These are phyloP conservation scores for Bhutanitis thaidina DNA, from an alignment of 2,888 invertebrate genomes.

Conservation along the genomic window DNA sequence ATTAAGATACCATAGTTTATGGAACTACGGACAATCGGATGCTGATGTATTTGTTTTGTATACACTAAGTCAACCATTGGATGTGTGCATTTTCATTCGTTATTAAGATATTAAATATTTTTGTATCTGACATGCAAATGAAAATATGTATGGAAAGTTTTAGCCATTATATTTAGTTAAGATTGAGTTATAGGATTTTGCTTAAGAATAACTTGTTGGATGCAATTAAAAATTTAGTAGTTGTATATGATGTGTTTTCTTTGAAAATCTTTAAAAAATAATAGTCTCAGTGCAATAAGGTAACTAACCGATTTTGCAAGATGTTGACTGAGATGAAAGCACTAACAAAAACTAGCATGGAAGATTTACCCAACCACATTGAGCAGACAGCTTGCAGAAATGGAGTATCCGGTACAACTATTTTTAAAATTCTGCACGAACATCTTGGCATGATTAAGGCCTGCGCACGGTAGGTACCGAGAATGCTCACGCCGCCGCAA, in stretches of 20 bases:
- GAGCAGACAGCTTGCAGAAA: no score
- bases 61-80: conserved; percentile 60
- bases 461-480: no score
- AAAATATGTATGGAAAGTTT: conserved; percentile 54
- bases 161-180: conserved; percentile 70
- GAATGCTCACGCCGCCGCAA: no score
- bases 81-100: conserved; percentile 72
- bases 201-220: conserved; percentile 76
- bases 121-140: conserved; percentile 67
- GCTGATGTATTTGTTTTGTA: conserved; percentile 49
- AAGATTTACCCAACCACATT: no score
- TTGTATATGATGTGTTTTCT: conserved; percentile 40
- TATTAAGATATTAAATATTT: conserved; percentile 68
- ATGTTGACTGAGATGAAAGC: no score
- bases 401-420: no score
- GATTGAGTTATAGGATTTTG: conserved; percentile 60
- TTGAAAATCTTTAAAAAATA: conserved; percentile 18
- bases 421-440: no score
- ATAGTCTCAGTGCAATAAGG: no score
- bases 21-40: conserved; percentile 52
- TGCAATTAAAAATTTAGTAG: conserved; percentile 74
- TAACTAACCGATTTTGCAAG: no score
- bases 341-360: no score
- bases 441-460: no score
- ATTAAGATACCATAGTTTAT: conserved; percentile 50